Evolutionary conservation across 2,113 vertebrate species (phyloP).

Genomic region (Sitta europaea): DNA sequence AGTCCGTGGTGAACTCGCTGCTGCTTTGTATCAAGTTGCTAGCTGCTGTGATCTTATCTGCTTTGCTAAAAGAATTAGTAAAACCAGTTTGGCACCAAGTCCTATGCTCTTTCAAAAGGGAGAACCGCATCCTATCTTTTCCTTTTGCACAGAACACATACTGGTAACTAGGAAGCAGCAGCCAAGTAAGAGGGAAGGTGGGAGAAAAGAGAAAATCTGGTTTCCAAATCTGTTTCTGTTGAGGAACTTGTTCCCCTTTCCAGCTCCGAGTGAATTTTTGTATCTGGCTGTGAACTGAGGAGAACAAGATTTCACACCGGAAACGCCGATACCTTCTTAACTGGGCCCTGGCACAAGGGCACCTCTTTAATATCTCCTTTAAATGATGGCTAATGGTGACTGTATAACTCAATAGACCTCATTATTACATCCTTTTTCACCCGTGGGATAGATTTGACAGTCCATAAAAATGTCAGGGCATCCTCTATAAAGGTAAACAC

Average conservation of each 20-base stretch:
- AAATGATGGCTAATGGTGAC: not conserved
- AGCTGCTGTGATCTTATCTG: not conserved
- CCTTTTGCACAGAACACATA: not conserved
- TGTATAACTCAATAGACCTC: not conserved
- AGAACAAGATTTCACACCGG: not conserved
- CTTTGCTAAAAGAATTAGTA: not conserved
- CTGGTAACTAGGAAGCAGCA: not conserved
- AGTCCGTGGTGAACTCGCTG: not conserved
- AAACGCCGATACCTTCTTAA: not conserved
- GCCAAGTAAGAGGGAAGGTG: not conserved
- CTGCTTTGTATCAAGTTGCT: not conserved
- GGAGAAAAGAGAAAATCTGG: not conserved
- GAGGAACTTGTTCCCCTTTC: not conserved
- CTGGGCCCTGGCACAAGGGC: not conserved
- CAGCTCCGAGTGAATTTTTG: not conserved
- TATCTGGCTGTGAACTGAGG: not conserved
- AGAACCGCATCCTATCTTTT: not conserved
- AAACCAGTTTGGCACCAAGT: not conserved
- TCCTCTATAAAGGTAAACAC: constrained; percentile 15
- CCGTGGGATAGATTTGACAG: constrained; percentile 9
- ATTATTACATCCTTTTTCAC: constrained; percentile 30
- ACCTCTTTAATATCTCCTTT: not conserved
- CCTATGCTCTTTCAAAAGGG: not conserved
- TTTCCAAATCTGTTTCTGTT: not conserved
- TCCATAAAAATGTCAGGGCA: constrained; percentile 25